Base-by-base conservation (phyloP, 2,113 vertebrate genomes). In the Rana temporaria region DNA sequence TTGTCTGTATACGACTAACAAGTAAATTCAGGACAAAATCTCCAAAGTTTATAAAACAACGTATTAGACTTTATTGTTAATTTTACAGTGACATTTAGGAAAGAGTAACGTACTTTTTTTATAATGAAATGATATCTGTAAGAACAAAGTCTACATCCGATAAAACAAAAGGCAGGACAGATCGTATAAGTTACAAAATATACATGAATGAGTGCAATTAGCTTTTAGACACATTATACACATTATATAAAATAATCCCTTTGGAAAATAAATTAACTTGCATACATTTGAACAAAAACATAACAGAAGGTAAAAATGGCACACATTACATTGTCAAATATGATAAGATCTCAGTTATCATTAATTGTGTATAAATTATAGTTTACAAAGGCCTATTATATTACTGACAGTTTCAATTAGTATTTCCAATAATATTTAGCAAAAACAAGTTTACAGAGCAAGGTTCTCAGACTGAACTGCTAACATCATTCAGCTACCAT, bases 51-150 rank as follows among this genome's bases (percentile, higher is more conserved):
- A 95, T 85, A 90, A 95, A 95, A 93, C 90, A 94, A 91, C 82
- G 93, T 94, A 88, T 91, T 90, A 93, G 93, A 92, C 92, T 95
- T 95, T 95, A 95, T 95, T 95, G 92, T 93, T 89, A 91, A 90
- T 90, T 93, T 93, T 89, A 74, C 90, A 93, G 86, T 89, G 92
- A 95, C 93, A 95, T 92, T 91, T 94, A 93, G 89, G 87, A 92
- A 92, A 93, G 87, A 88, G 92, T 87, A 78, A 86, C 89, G 87
- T 90, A 89, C n/a, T n/a, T 88, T 92, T 90, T 88, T 92, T 93
- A 91, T 89, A 84, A 91, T 90, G 89, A 91, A 93, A 93, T 93
- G 92, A 92, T 92, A 88, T 85, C 88, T 19, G 53, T 73, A 59
- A 88, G 85, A 93, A 93, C 93, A 84, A 91, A 93, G 92, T 87